phyloP scores from a whole-genome alignment of 2,113 vertebrate genomes.

The Caracal caracal region DNA sequence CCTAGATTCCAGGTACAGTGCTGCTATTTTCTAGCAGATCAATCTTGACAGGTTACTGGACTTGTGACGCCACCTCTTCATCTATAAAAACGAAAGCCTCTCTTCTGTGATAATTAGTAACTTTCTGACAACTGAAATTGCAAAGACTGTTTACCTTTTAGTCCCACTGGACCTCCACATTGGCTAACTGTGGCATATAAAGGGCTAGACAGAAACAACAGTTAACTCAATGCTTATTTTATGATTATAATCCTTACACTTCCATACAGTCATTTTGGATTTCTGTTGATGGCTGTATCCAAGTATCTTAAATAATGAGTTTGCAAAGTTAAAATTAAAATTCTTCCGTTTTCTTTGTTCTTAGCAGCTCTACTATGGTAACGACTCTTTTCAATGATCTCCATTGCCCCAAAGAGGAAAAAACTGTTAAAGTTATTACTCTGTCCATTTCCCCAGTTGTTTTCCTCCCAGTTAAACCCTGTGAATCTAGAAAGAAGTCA shows the following conservation, averaged over 20 bases:
- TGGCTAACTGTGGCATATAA: neutral
- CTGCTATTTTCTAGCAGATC: neutral
- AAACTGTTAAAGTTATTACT: slow-evolving; percentile 9
- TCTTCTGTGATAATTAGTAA: neutral
- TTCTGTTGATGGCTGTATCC: neutral
- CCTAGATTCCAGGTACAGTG: neutral
- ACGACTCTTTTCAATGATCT: neutral
- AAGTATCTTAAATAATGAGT: slow-evolving; percentile 13
- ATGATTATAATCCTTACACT: neutral
- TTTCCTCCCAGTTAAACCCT: slow-evolving; percentile 5
- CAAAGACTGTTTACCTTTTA: neutral
- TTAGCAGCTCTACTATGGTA: neutral
- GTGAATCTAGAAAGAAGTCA: slow-evolving; percentile 26
- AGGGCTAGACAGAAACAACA: neutral
- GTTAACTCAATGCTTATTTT: neutral
- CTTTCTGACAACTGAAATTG: neutral
- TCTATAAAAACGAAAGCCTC: neutral
- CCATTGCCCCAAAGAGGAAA: neutral
- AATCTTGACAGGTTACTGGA: neutral
- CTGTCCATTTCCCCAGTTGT: neutral
- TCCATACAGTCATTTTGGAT: neutral
- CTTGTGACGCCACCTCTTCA: neutral
- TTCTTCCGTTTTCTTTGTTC: slow-evolving; percentile 6
- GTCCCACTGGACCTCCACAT: neutral
- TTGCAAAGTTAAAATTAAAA: slow-evolving; percentile 1